phyloP scores from a whole-genome alignment of 2,888 invertebrate species.

The Yponomeuta malinellus region DNA sequence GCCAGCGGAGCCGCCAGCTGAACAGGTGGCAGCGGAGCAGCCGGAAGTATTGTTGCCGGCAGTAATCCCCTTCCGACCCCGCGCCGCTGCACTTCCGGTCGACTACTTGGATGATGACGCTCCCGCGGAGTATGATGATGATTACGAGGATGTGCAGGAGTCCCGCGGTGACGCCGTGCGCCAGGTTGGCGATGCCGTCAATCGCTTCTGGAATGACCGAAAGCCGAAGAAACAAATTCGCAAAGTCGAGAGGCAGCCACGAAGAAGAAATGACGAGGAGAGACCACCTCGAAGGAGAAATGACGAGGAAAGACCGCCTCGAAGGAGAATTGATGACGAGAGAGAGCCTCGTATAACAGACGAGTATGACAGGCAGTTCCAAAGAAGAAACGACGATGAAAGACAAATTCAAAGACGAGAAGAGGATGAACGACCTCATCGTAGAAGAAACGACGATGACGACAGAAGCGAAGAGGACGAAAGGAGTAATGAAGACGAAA shows the following conservation, averaged over 20 bases:
- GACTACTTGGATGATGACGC: conserved; percentile 31
- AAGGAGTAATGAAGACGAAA: not conserved
- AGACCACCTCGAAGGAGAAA: not conserved
- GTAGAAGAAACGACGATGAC: too few species aligned
- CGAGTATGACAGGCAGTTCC: too few species aligned
- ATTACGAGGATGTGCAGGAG: conserved; percentile 63
- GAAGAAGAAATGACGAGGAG: conserved; percentile 4
- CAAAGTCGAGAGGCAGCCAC: not conserved
- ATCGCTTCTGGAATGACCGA: conserved; percentile 61
- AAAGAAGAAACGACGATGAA: too few species aligned
- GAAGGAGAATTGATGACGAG: too few species aligned
- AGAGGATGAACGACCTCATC: too few species aligned
- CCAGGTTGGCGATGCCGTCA: conserved; percentile 56
- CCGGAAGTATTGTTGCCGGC: conserved; percentile 13
- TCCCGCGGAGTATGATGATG: conserved; percentile 38
- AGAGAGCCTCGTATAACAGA: too few species aligned
- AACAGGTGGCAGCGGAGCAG: conserved; percentile 22
- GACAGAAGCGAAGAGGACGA: too few species aligned
- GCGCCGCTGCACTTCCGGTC: conserved; percentile 55
- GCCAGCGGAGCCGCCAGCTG: conserved; percentile 25
- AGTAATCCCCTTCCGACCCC: conserved; percentile 51
- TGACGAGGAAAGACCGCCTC: not conserved
- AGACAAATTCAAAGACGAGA: too few species aligned
- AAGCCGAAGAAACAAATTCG: conserved; percentile 20
- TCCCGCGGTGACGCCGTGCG: conserved; percentile 51